A percentile compares a stretch with the other conserved stretches of the same genome.
phyloP scores from a whole-genome alignment of 2,797 vertebrate genomes.

The Cossypha dichroa region DNA sequence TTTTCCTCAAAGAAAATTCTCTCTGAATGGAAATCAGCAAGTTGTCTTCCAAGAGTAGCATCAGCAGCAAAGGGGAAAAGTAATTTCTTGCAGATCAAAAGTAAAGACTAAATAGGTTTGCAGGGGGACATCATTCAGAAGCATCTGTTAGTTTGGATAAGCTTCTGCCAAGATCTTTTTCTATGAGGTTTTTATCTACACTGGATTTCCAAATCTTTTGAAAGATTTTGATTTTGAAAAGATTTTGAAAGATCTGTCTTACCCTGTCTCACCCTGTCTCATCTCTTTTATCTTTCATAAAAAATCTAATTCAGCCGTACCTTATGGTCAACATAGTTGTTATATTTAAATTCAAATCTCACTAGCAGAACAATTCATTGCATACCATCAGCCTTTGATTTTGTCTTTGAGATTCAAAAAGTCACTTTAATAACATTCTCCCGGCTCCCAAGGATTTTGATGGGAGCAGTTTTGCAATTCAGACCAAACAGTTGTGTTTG shows the following conservation, averaged over 20 bases:
- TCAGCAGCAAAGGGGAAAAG: neutral
- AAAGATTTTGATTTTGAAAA: too few species aligned
- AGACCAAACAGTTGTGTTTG: slow-evolving; percentile 43
- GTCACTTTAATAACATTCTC: neutral
- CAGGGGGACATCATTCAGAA: neutral
- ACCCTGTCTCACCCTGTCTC: neutral
- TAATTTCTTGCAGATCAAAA: neutral
- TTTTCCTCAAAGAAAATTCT: neutral
- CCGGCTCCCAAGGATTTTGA: slow-evolving; percentile 33
- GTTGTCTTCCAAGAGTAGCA: neutral
- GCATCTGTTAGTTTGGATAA: neutral
- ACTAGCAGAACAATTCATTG: neutral
- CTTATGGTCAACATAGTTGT: neutral
- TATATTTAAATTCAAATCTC: slow-evolving; percentile 24
- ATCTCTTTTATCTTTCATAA: neutral
- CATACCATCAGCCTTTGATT: slow-evolving; percentile 9
- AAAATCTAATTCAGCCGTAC: neutral
- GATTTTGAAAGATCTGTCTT: neutral
- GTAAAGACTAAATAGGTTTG: neutral
- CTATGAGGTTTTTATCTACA: neutral
- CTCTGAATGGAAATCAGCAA: neutral
- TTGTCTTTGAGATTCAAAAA: slow-evolving; percentile 3
- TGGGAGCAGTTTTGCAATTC: slow-evolving; percentile 38
- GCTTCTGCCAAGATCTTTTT: neutral
- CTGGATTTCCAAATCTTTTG: neutral